A percentile compares a stretch with the other conserved stretches of the same genome.
These are phyloP conservation scores for Nyctereutes procyonoides DNA, from an alignment of 2,113 vertebrate genomes.

Conservation along the genomic window DNA sequence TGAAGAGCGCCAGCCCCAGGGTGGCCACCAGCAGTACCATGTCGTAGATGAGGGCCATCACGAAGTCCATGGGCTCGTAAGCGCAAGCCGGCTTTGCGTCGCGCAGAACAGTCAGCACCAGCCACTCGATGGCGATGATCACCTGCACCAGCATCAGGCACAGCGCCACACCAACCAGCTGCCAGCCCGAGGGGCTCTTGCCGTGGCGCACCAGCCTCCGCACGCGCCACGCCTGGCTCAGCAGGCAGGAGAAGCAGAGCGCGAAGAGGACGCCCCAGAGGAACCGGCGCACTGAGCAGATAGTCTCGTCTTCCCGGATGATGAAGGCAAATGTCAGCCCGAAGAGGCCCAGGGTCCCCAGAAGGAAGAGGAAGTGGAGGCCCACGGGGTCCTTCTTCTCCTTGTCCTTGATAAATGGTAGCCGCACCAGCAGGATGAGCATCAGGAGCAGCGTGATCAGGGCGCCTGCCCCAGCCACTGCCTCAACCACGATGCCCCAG, in stretches of 20 bases:
- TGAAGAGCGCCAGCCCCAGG: conserved; percentile 90
- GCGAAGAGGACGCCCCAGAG: conserved; percentile 96
- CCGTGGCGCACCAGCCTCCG: conserved; percentile 91
- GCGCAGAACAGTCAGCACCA: conserved; percentile 94
- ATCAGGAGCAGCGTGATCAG: conserved; percentile 92
- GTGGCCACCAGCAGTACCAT: conserved; percentile 92
- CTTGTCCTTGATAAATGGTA: conserved; percentile 94
- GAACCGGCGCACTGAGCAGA: conserved; percentile 93
- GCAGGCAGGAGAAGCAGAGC: conserved; percentile 95
- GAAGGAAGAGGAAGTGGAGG: conserved; percentile 93
- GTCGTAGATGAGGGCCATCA: conserved; percentile 94
- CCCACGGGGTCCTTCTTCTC: conserved; percentile 95
- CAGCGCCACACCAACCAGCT: conserved; percentile 90
- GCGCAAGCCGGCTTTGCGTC: conserved; percentile 92
- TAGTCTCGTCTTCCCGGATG: conserved; percentile 92
- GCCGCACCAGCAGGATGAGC: conserved; percentile 92
- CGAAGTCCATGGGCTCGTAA: conserved; percentile 96
- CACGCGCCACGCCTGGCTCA: conserved; percentile 94
- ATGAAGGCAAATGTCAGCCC: conserved; percentile 96
- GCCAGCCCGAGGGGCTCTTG: conserved; percentile 92
- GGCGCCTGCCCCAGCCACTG: conserved; percentile 91
- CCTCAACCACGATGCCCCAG: conserved; percentile 97
- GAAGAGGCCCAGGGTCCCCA: conserved; percentile 94
- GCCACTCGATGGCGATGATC: conserved; percentile 96
- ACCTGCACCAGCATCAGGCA: conserved; percentile 95